These are phyloP conservation scores for Chironex yamaguchii DNA, from an alignment of 30 jellyfish, hydroid and myxozoan species.

Conservation along the genomic window DNA sequence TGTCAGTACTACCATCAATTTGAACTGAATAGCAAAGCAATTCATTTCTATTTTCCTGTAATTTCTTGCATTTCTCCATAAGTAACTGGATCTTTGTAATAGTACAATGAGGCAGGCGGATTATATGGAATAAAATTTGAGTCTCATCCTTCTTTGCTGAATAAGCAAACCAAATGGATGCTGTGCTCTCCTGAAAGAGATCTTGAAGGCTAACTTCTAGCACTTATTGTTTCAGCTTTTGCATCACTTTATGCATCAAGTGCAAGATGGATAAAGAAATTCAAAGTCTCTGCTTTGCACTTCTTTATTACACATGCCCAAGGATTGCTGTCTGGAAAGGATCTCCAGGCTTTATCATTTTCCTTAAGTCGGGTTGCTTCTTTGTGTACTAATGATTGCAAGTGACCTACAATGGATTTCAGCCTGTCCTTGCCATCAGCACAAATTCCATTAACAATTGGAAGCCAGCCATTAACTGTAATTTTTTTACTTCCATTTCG, in stretches of 20 bases:
- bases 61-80: conserved; percentile 40
- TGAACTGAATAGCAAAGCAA: too few species aligned
- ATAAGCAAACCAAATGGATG: conserved; percentile 20
- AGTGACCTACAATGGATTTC: conserved; percentile 40
- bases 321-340: conserved; percentile 53
- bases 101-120: conserved; percentile 17
- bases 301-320: conserved; percentile 51
- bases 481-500: conserved; percentile 46
- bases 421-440: conserved; percentile 63
- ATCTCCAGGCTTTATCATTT: conserved; percentile 47
- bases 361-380: conserved; percentile 55
- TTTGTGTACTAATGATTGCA: conserved; percentile 40
- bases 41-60: not conserved
- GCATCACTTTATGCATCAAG: conserved; percentile 53
- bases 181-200: conserved; percentile 59
- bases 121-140: conserved; percentile 43
- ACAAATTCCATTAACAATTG: conserved; percentile 56
- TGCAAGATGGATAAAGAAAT: conserved; percentile 39
- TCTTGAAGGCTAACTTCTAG: conserved; percentile 71
- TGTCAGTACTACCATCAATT: too few species aligned
- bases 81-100: conserved; percentile 61
- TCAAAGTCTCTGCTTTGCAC: conserved; percentile 31
- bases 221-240: conserved; percentile 62
- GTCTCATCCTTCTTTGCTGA: conserved; percentile 45
- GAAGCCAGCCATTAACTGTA: conserved; percentile 64